Base-by-base conservation (phyloP, 2,113 vertebrate species). In the Trinectes maculatus region DNA sequence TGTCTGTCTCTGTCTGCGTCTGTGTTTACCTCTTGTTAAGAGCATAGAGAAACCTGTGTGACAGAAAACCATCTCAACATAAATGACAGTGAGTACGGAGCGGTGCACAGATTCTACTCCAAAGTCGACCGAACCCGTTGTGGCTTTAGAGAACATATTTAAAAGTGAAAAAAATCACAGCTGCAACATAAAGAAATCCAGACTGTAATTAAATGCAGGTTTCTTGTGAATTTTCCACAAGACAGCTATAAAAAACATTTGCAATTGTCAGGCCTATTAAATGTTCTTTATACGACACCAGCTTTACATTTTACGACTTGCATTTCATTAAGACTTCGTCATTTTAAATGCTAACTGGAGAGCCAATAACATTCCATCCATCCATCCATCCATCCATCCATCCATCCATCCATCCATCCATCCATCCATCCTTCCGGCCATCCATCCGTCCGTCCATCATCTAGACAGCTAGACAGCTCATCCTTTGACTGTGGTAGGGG, bases 21-120 rank as follows among this genome's bases (percentile, higher is more conserved):
- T 64, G 31, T 55, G 34, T 79, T 69, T 58, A 49, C 29, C 34
- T 62, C 69, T 51, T 67, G 44, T 59, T 74, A 24, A 76, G 61
- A 52, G 10, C 43, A 24, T n/a, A 51, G 28, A 66, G 3, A 39
- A 70, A 43, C 0, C 8, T 3, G 42, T 36, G 22, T 48, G 15
- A 69, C 24, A 44, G 2, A 2, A 58, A 33, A 60, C 29, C 43
- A 72, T 51, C 13, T 47, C 12, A 25, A 26, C 12, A 21, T 29
- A 40, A 65, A 70, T 21, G 12, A 51, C 19, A 28, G 7, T 29
- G 28, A 11, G 4, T 18, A 39, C 3, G 37, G 37, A 13, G 62
- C 58, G 39, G 29, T 29, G 44, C 15, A 44, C 13, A 6, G 18
- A 12, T 29, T 71, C 63, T 6, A 28, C n/a, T 26, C 36, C 11